phyloP scores from a whole-genome alignment of 2,888 invertebrate genomes.

The Idaea biselata region DNA sequence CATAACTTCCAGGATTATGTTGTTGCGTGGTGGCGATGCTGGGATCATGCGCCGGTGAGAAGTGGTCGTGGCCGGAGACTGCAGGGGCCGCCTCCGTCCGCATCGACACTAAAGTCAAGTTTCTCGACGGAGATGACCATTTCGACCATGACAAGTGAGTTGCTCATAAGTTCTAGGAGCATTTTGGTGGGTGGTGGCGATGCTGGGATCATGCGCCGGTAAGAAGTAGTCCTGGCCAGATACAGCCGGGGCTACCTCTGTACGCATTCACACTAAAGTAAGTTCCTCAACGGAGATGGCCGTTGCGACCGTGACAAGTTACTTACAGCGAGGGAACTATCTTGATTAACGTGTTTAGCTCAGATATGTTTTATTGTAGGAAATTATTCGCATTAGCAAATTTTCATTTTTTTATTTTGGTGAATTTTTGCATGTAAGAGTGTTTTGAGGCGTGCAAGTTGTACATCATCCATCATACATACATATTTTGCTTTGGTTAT shows the following conservation, averaged over 20 bases:
- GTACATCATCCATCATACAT: too few relatives aligned
- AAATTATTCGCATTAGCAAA: too few relatives aligned
- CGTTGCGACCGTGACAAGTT: conserved; percentile 31
- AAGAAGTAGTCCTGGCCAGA: conserved; percentile 61
- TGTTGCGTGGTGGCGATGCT: conserved; percentile 31
- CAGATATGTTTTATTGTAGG: too few relatives aligned
- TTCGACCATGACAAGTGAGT: conserved; percentile 35
- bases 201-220: conserved; percentile 31
- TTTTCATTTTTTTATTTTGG: too few relatives aligned
- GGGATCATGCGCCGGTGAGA: conserved; percentile 36
- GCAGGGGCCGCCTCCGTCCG: conserved; percentile 42
- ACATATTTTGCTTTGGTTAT: too few relatives aligned
- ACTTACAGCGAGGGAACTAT: too few relatives aligned
- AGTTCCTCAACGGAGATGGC: conserved; percentile 45
- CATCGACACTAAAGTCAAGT: conserved; percentile 65
- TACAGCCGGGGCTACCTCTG: conserved; percentile 35
- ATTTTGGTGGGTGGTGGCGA: conserved; percentile 27
- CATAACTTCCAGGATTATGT: conserved; percentile 20
- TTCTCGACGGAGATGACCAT: conserved; percentile 39
- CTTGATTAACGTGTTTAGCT: too few relatives aligned
- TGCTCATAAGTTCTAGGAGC: neutral
- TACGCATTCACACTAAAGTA: conserved; percentile 65
- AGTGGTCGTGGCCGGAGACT: conserved; percentile 57
- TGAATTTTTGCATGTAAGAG: too few relatives aligned
- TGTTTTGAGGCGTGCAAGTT: too few relatives aligned